phyloP scores from a whole-genome alignment of 2,888 invertebrate genomes.

The Buathra laborator region DNA sequence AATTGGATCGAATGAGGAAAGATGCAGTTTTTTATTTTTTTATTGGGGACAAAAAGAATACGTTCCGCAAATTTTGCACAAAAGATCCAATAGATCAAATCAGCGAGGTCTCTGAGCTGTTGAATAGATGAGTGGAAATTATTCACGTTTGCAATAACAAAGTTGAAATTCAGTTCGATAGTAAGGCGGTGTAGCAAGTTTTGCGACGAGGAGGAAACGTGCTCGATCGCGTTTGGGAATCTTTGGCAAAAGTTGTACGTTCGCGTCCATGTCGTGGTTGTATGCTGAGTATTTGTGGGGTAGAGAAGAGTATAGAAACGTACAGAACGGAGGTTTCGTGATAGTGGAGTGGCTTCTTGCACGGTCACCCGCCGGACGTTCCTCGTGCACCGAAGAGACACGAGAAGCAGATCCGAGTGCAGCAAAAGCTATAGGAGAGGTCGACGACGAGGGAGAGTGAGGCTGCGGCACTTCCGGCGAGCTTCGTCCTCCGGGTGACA shows the following conservation, averaged over 20 bases:
- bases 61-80: neutral
- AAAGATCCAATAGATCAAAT: neutral
- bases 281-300: slow-evolving; percentile 13
- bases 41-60: neutral
- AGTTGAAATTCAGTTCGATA: slow-evolving; percentile 55
- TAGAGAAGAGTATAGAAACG: slow-evolving; percentile 43
- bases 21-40: neutral
- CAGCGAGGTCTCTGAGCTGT: neutral
- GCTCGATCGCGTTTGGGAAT: slow-evolving; percentile 59
- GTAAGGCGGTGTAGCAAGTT: slow-evolving; percentile 59
- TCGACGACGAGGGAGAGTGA: slow-evolving; percentile 20
- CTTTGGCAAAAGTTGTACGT: slow-evolving; percentile 64
- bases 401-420: slow-evolving; percentile 56
- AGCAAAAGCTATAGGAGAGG: slow-evolving; percentile 38
- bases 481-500: slow-evolving; percentile 62
- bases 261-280: slow-evolving; percentile 3
- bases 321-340: slow-evolving; percentile 29
- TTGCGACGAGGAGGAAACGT: slow-evolving; percentile 59
- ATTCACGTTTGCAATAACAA: slow-evolving; percentile 49
- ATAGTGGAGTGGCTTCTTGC: slow-evolving; percentile 39
- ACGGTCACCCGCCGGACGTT: slow-evolving; percentile 42
- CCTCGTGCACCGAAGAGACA: slow-evolving; percentile 53
- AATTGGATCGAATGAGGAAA: neutral
- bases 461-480: slow-evolving; percentile 64
- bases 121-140: slow-evolving; percentile 37